Conservation (phyloP, 2,113 vertebrate genomes). For the Scopus umbretta region DNA sequence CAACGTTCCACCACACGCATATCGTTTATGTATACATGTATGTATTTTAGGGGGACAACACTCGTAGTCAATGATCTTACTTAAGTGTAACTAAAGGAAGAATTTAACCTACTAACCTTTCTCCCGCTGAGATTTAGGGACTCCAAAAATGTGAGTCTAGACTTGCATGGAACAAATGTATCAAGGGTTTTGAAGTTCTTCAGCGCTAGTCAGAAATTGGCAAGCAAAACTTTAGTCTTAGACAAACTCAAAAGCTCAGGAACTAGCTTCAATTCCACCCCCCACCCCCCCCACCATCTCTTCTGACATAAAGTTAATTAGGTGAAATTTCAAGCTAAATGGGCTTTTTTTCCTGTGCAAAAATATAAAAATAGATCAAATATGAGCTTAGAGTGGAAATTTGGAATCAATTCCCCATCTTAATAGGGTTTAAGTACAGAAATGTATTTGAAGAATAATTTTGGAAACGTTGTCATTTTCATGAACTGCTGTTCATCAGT, state of each 20-base stretch:
- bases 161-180: not conserved
- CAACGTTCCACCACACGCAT: not conserved
- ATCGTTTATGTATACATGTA: not conserved
- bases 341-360: not conserved
- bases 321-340: slow-evolving; percentile 25
- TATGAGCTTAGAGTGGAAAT: not conserved
- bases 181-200: not conserved
- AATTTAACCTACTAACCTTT: slow-evolving; percentile 12
- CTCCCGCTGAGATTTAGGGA: not conserved
- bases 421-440: slow-evolving; percentile 4
- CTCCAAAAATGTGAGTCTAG: not conserved
- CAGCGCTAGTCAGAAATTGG: not conserved
- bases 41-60: not conserved
- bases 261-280: not conserved
- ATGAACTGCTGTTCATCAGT: not conserved
- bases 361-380: slow-evolving; percentile 38
- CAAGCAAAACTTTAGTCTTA: not conserved
- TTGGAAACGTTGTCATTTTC: slow-evolving; percentile 1
- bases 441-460: slow-evolving; percentile 12
- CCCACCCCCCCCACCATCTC: not conserved
- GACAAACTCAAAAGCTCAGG: not conserved
- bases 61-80: not conserved
- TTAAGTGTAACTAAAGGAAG: not conserved
- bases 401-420: not conserved
- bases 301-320: slow-evolving; percentile 15